These are phyloP conservation scores for Morone saxatilis DNA, from an alignment of 2,113 vertebrate species.

Conservation along the genomic window DNA sequence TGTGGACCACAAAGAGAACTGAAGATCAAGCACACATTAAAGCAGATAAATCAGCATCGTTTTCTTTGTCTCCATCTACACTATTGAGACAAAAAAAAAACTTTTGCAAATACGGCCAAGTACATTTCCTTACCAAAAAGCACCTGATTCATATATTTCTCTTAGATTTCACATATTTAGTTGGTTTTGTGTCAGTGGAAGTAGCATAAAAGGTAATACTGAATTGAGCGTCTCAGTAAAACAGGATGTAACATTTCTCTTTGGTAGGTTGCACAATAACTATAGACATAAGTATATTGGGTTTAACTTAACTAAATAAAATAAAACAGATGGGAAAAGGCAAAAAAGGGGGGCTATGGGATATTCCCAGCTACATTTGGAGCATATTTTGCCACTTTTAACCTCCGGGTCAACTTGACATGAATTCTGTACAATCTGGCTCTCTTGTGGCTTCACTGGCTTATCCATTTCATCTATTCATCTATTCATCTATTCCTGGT, in stretches of 20 bases:
- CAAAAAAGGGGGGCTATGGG: neutral
- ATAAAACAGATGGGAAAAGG: neutral
- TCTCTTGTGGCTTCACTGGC: neutral
- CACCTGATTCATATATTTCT: neutral
- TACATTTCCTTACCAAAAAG: neutral
- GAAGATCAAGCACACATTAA: no score
- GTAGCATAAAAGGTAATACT: neutral
- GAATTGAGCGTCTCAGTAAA: neutral
- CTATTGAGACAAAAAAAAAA: no score
- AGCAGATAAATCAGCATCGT: no score
- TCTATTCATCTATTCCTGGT: no score
- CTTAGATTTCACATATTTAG: neutral
- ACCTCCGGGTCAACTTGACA: no score
- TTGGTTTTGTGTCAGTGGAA: neutral
- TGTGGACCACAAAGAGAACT: no score
- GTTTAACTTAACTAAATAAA: neutral
- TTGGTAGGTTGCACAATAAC: neutral
- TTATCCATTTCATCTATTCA: neutral
- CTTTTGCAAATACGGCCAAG: neutral
- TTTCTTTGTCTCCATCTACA: no score
- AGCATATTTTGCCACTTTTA: no score
- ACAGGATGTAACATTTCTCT: neutral
- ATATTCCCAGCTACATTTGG: neutral
- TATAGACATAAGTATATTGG: neutral
- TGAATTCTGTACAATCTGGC: neutral